These are phyloP conservation scores for Galerucella pusilla DNA, from an alignment of 2,888 invertebrate species.

Conservation along the genomic window DNA sequence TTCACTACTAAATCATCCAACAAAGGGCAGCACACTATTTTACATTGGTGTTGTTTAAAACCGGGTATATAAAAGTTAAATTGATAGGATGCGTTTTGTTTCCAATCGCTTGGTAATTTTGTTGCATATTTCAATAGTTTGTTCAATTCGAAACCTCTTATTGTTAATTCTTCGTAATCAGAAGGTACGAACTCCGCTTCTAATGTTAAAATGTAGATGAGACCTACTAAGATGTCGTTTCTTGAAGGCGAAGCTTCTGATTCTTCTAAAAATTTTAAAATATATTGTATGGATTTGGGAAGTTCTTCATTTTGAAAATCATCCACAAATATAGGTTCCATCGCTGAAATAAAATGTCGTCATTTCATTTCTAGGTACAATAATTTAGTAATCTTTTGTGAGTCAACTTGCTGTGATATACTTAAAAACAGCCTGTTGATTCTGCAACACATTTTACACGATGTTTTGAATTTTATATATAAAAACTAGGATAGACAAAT, in stretches of 20 bases:
- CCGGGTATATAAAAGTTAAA: constrained; percentile 54
- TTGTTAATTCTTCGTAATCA: constrained; percentile 45
- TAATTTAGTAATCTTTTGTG: constrained; percentile 2
- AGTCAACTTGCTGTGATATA: constrained; percentile 38
- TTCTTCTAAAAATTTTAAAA: constrained; percentile 51
- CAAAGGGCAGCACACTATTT: constrained; percentile 51
- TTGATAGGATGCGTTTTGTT: constrained; percentile 48
- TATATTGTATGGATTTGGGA: constrained; percentile 56
- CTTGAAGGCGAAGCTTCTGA: constrained; percentile 36
- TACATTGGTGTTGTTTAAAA: constrained; percentile 52
- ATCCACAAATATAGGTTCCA: constrained; percentile 60
- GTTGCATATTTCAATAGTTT: constrained; percentile 51
- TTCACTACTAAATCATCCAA: constrained; percentile 60
- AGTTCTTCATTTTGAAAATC: constrained; percentile 52
- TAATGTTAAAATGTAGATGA: constrained; percentile 61
- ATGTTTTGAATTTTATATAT: not conserved
- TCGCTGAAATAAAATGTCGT: constrained; percentile 55
- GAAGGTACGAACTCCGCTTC: constrained; percentile 61
- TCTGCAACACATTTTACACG: constrained; percentile 26
- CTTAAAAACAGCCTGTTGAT: constrained; percentile 52
- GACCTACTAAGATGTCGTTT: constrained; percentile 58
- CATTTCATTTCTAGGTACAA: constrained; percentile 12
- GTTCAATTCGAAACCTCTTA: constrained; percentile 52
- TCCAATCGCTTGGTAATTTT: constrained; percentile 55
- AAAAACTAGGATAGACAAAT: not conserved